These are phyloP conservation scores for Argyresthia albistria DNA, from an alignment of 2,888 invertebrate species.

Conservation along the genomic window DNA sequence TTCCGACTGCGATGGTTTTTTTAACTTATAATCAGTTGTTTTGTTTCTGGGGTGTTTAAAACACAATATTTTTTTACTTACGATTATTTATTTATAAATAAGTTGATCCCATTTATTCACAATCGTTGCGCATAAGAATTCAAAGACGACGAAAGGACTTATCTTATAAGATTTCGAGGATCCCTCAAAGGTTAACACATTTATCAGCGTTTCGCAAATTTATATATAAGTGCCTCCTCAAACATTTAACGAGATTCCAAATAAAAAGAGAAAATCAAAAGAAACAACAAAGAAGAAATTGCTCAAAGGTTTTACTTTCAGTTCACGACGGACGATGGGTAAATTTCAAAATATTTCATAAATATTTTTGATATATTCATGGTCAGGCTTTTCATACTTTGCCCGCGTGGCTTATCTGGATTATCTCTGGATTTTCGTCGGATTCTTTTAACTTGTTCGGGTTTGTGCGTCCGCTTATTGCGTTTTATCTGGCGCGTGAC, in stretches of 20 bases:
- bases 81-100: too few relatives aligned
- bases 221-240: background rate
- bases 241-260: constrained; percentile 1
- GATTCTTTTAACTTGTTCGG: constrained; percentile 55
- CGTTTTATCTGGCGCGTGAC: constrained; percentile 45
- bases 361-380: constrained; percentile 66
- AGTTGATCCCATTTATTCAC: too few relatives aligned
- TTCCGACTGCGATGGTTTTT: too few relatives aligned
- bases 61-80: too few relatives aligned
- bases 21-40: too few relatives aligned
- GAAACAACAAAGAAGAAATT: constrained; percentile 26
- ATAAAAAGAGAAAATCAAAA: constrained; percentile 16
- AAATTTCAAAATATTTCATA: constrained; percentile 52
- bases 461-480: constrained; percentile 55
- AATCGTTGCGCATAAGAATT: too few relatives aligned
- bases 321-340: constrained; percentile 27
- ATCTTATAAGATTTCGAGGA: too few relatives aligned
- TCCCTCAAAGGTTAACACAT: too few relatives aligned
- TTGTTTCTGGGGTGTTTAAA: too few relatives aligned
- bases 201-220: too few relatives aligned
- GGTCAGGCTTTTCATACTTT: constrained; percentile 63
- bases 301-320: constrained; percentile 23
- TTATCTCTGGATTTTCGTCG: constrained; percentile 51
- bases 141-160: too few relatives aligned
- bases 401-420: constrained; percentile 66